Evolutionary conservation across 2,113 vertebrate genomes (phyloP), one percentile per base, ranked within the genome.

Genomic region (Pongo abelii): DNA sequence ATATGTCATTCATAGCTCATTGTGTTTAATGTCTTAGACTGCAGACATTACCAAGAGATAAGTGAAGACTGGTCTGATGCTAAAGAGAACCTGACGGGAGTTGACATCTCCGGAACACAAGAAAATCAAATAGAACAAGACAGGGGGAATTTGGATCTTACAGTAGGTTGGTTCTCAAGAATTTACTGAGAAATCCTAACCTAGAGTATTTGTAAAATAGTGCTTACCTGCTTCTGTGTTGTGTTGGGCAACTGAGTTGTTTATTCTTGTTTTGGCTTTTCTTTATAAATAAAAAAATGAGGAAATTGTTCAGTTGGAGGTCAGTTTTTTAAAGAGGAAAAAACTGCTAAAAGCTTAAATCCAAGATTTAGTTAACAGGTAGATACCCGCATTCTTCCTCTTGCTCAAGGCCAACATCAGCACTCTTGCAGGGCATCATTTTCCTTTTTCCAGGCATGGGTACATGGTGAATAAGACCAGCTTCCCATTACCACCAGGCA

Each of bases 21-120:
- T 88, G 4, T 85, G 8, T 97, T 95, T 38, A 50, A 84, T 96
- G 80, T 79, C 50, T 75, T 95, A 99, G 98, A 91, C 20, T 52
- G 0, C 57, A 92, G 64, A 57, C 97, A 79, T 92, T 86, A 25
- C 25, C 89, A 61, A 83, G 98, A 98, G 83, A 2, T 79, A 38
- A 97, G 67, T 55, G 98, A 98, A 70, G 79, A 86, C 43, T 99
- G 98, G 98, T 99, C 98, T 98, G 98, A 99, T 96, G 98, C 98
- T 77, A 97, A 96, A 91, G 98, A 99, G 85, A 98, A 95, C 43
- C 75, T 98, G 75, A 89, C 95, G 13, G 93, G 69, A 90, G 23
- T 16, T 40, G 98, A 98, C 59, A 25, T 69, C 92, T 97, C 98
- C n/a, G 75, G 61, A 75, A 3, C 20, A 74, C 95, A 75, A 57